Evolutionary conservation across 1,140 invertebrate species (phyloP).

Genomic region (Lepeophtheirus salmonis): DNA sequence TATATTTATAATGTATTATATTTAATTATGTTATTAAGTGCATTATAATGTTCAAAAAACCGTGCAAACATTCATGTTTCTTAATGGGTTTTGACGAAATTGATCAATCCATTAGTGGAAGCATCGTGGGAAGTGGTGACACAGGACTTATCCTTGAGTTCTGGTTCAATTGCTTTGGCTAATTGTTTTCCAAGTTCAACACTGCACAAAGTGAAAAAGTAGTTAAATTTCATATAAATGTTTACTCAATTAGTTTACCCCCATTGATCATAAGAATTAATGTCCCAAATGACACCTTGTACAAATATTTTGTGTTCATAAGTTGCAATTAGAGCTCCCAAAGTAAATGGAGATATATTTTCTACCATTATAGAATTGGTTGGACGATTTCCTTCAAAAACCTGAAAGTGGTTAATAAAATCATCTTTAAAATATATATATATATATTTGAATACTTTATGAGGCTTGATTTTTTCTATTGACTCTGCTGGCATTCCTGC

Average conservation of each 20-base stretch:
- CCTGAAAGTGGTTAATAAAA: constrained; percentile 31
- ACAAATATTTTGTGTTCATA: constrained; percentile 99
- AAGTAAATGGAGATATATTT: constrained; percentile 75
- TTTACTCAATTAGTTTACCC: constrained; percentile 43
- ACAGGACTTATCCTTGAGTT: constrained; percentile 41
- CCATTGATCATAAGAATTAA: constrained; percentile 99
- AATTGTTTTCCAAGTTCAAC: constrained; percentile 96
- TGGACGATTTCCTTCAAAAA: constrained; percentile 89
- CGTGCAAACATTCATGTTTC: background rate
- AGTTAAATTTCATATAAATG: background rate
- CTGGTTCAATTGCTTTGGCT: constrained; percentile 89
- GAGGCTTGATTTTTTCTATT: constrained; percentile 61
- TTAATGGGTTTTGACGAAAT: constrained; percentile 54
- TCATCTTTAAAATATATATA: background rate
- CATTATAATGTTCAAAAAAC: background rate
- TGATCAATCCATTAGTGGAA: constrained; percentile 86
- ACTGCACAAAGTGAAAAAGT: constrained; percentile 31
- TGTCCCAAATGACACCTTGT: constrained; percentile 96
- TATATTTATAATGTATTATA: background rate
- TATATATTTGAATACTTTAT: no score
- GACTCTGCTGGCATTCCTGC: constrained; percentile 28
- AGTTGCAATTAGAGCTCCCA: constrained; percentile 85
- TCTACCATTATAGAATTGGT: constrained; percentile 93
- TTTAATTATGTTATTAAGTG: background rate
- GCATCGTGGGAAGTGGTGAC: constrained; percentile 51